These are phyloP conservation scores for Mustela nigripes DNA, from an alignment of 2,113 vertebrate species.

Conservation along the genomic window DNA sequence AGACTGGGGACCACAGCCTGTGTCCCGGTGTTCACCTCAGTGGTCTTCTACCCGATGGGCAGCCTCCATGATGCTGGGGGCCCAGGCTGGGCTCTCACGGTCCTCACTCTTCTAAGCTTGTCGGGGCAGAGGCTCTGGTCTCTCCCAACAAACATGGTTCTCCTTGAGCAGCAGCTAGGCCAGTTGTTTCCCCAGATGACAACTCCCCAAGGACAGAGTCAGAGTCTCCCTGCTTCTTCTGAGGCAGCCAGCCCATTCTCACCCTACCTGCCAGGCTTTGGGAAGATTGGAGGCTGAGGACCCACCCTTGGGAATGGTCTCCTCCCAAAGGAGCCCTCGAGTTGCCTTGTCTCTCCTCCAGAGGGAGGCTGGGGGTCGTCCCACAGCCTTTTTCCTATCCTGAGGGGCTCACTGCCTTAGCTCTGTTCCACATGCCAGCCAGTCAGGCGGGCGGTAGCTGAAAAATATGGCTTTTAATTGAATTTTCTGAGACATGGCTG, in stretches of 20 bases:
- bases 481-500: constrained; percentile 76
- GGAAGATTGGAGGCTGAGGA: background rate
- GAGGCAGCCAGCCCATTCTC: background rate
- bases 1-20: background rate
- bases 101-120: background rate
- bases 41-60: background rate
- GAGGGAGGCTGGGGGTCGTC: background rate
- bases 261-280: background rate
- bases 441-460: constrained; percentile 71
- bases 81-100: no score
- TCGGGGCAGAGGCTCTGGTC: background rate
- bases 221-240: background rate
- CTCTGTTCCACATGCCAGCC: constrained; percentile 51
- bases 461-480: constrained; percentile 78
- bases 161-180: background rate
- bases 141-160: background rate
- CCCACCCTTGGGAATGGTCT: background rate
- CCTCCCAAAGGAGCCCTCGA: background rate
- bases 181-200: background rate
- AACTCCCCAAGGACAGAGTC: background rate
- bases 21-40: background rate
- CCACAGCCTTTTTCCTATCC: background rate
- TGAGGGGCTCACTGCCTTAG: constrained; percentile 39
- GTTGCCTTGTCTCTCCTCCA: background rate
- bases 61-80: background rate